A percentile compares a stretch with the other conserved stretches of the same genome.
Conservation (phyloP, 1,140 invertebrate species). For the Procambarus clarkii region DNA sequence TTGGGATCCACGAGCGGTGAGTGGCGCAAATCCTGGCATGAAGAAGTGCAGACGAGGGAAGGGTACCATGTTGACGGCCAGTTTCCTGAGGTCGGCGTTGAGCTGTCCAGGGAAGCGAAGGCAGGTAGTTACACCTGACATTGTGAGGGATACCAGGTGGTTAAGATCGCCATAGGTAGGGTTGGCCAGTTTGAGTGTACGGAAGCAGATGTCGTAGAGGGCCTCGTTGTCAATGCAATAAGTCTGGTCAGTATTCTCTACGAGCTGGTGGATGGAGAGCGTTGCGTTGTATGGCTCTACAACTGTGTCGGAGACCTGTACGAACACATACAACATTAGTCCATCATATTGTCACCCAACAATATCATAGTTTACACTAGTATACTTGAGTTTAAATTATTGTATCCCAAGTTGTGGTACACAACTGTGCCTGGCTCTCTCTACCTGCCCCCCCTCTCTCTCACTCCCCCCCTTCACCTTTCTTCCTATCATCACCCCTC, state of each 20-base stretch:
- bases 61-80: slow-evolving; percentile 64
- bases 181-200: slow-evolving; percentile 61
- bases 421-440: too few species aligned
- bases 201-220: slow-evolving; percentile 64
- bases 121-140: slow-evolving; percentile 63
- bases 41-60: slow-evolving; percentile 67
- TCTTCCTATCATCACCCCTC: too few species aligned
- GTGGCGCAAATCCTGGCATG: slow-evolving; percentile 63
- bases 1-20: slow-evolving; percentile 59
- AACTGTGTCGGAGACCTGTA: slow-evolving; percentile 56
- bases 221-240: slow-evolving; percentile 66
- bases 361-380: too few species aligned
- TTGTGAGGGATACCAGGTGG: slow-evolving; percentile 61
- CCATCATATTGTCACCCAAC: too few species aligned
- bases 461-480: too few species aligned
- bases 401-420: too few species aligned
- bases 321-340: not conserved
- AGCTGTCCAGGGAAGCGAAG: slow-evolving; percentile 64
- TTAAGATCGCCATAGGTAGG: slow-evolving; percentile 61
- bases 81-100: slow-evolving; percentile 61
- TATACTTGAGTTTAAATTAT: too few species aligned
- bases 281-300: slow-evolving; percentile 64
- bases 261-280: slow-evolving; percentile 62
- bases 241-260: slow-evolving; percentile 63
- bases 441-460: too few species aligned